Evolutionary conservation across 1,140 invertebrate genomes (phyloP).

Genomic region (Pachyrhynchus sulphureomaculatus): DNA sequence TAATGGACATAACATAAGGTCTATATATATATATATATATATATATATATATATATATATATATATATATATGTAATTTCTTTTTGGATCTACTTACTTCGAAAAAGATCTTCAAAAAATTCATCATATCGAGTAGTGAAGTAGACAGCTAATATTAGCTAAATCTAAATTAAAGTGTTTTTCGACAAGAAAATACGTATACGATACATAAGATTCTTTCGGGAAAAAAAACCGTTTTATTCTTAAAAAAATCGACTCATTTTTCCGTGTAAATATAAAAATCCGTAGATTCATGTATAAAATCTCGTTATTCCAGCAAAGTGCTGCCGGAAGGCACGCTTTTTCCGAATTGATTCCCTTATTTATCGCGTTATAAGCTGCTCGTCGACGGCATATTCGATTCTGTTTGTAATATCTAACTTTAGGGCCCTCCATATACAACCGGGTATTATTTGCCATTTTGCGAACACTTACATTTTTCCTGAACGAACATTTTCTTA

Average conservation of each 20-base stretch:
- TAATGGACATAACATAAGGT: no score
- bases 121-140: no score
- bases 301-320: conserved; percentile 14
- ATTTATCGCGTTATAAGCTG: conserved; percentile 23
- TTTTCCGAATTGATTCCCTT: conserved; percentile 23
- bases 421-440: conserved; percentile 18
- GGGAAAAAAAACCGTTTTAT: no score
- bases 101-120: no score
- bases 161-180: no score
- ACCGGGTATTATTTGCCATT: conserved; percentile 22
- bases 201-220: no score
- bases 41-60: no score
- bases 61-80: no score
- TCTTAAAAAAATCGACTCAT: background rate
- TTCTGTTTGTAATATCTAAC: conserved; percentile 22
- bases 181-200: no score
- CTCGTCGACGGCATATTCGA: conserved; percentile 21
- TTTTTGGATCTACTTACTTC: no score
- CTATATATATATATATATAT: no score
- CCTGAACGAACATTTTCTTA: background rate
- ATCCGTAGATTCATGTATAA: conserved; percentile 9
- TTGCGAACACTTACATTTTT: conserved; percentile 17
- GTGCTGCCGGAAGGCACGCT: conserved; percentile 15
- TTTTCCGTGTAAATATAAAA: conserved; percentile 2
- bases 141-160: no score